phyloP scores from a whole-genome alignment of 2,797 vertebrate species.

The Pangasius sanitwongsei region DNA sequence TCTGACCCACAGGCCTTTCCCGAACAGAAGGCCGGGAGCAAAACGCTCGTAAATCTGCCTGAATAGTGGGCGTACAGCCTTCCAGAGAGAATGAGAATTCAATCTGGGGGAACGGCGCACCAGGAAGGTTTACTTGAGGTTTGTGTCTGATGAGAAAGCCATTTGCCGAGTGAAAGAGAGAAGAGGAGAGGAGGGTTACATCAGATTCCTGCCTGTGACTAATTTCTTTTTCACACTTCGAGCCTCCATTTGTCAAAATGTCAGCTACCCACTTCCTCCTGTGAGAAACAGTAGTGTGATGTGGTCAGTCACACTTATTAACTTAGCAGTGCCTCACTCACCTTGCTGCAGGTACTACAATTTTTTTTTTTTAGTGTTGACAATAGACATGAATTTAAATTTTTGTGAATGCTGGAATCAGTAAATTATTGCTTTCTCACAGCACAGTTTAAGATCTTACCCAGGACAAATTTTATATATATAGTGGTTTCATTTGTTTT shows the following conservation, averaged over 20 bases:
- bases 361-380: neutral
- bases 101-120: constrained; percentile 64
- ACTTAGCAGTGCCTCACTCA: constrained; percentile 27
- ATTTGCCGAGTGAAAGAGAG: constrained; percentile 38
- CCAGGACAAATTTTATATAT: neutral
- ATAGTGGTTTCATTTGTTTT: neutral
- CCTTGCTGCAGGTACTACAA: neutral
- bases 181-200: constrained; percentile 49
- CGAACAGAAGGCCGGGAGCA: constrained; percentile 58
- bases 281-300: constrained; percentile 55
- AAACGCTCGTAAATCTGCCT: constrained; percentile 66
- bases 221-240: constrained; percentile 78
- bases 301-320: constrained; percentile 29
- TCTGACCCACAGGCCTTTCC: constrained; percentile 42
- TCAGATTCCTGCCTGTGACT: constrained; percentile 69
- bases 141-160: constrained; percentile 58
- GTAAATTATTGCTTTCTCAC: neutral
- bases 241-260: constrained; percentile 66
- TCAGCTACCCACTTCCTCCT: constrained; percentile 61
- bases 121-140: constrained; percentile 53
- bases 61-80: constrained; percentile 60
- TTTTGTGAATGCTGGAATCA: neutral
- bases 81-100: constrained; percentile 72
- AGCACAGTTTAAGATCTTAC: neutral
- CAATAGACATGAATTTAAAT: neutral